phyloP scores from a whole-genome alignment of 1,140 invertebrate genomes.

The Prorops nasuta region DNA sequence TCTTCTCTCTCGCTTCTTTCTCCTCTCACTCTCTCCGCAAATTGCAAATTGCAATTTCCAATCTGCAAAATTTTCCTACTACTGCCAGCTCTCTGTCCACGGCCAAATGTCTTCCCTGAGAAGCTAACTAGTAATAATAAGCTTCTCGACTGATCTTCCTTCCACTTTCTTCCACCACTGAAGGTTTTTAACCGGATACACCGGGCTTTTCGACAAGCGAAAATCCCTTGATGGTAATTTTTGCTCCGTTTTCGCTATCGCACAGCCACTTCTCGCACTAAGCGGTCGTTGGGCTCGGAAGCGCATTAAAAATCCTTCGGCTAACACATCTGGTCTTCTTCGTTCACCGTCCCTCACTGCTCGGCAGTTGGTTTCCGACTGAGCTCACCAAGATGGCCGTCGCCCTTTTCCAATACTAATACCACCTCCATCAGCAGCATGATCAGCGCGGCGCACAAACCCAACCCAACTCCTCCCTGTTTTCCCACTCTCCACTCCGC shows the following conservation, averaged over 20 bases:
- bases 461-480: too few relatives aligned
- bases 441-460: too few relatives aligned
- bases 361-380: constrained; percentile 57
- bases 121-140: too few relatives aligned
- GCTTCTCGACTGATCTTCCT: constrained; percentile 5
- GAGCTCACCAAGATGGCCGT: constrained; percentile 42
- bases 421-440: too few relatives aligned
- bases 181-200: constrained; percentile 30
- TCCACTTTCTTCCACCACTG: constrained; percentile 11
- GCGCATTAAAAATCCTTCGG: constrained; percentile 49
- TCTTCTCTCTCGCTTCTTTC: constrained; percentile 5
- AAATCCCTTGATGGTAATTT: constrained; percentile 25
- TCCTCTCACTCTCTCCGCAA: neutral
- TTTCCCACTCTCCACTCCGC: too few relatives aligned
- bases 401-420: too few relatives aligned
- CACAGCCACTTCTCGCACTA: constrained; percentile 44
- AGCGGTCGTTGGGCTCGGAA: constrained; percentile 48
- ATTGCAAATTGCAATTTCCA: too few relatives aligned
- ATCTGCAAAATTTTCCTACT: too few relatives aligned
- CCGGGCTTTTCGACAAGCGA: constrained; percentile 23
- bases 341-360: constrained; percentile 54
- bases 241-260: constrained; percentile 32
- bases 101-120: too few relatives aligned
- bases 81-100: too few relatives aligned
- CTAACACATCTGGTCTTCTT: constrained; percentile 52